phyloP scores from a whole-genome alignment of 2,113 vertebrate genomes.

The Pseudorhombus dupliciocellatus region DNA sequence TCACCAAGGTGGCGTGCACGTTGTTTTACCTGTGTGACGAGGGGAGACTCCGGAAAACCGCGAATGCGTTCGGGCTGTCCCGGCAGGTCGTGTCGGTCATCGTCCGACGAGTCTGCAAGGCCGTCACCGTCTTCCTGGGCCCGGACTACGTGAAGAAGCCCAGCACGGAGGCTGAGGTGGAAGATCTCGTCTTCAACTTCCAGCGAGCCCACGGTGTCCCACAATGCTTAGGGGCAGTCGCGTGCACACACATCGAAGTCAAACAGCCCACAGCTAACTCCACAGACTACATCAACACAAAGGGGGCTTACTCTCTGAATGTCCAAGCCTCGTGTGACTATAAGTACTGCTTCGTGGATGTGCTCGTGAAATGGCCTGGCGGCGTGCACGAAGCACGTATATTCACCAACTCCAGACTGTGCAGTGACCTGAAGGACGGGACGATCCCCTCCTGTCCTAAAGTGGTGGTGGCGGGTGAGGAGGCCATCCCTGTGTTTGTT shows the following conservation, averaged over 20 bases:
- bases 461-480: neutral
- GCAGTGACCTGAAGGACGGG: neutral
- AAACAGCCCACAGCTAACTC: neutral
- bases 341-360: neutral
- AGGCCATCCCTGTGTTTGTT: neutral
- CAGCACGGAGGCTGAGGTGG: neutral
- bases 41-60: neutral
- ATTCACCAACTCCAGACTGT: neutral
- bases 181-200: neutral
- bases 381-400: neutral
- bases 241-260: neutral
- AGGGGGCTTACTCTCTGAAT: neutral
- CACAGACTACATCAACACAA: neutral
- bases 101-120: neutral
- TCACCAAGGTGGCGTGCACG: neutral
- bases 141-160: neutral
- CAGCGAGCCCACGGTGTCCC: neutral
- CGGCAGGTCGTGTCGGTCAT: neutral
- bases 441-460: neutral
- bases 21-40: neutral
- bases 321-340: neutral
- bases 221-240: neutral
- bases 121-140: neutral
- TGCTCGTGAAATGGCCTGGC: neutral
- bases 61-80: neutral